Base-by-base conservation (phyloP, 1,140 invertebrate species). In the Drosophila orena region DNA sequence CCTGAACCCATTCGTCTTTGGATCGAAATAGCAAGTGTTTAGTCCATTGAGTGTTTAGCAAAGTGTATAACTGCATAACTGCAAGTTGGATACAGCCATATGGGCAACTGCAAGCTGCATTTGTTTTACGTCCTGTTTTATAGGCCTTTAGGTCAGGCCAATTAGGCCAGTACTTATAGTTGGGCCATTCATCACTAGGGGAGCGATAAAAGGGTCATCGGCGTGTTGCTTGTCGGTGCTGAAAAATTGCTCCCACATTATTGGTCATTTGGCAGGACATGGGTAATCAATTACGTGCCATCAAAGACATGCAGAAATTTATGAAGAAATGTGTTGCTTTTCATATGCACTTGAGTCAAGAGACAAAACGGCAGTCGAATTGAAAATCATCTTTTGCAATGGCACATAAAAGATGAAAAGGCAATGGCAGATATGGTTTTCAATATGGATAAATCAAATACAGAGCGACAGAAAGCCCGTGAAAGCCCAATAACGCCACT, bases 381-480 rank as follows among this genome's bases (percentile, higher is more conserved):
- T 17, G 2, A 7, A 40, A 61, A 24, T 42, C 1, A 22, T 11
- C 43, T 14, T 14, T n/a, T 34, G 8, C 22, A 4, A 4, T 35
- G n/a, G 24, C 22, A 15, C 14, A 34, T 2, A 22, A 27, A 57
- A 57, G 50, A 71, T 71, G 64, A 70, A 71, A 69, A 40, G 50
- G 17, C 50, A 70, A 12, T n/a, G 42, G 38, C n/a, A 24, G 34
- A 56, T 55, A 56, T 70, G 65, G 57, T 49, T 49, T 70, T 70
- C 68, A 70, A 66, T 66, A 52, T 56, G 53, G 53, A 76, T 76
- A 76, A 58, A 76, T 66, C 72, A 76, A 76, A 76, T 65, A 68
- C 46, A 27, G 64, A 17, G n/a, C 42, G 44, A 27, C 3, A 27
- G 22, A n/a, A n/a, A 17, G 22, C 22, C 17, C n/a, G 24, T 35